Evolutionary conservation across 2,888 invertebrate genomes (phyloP).

Genomic region (Watsonalla cultraria): DNA sequence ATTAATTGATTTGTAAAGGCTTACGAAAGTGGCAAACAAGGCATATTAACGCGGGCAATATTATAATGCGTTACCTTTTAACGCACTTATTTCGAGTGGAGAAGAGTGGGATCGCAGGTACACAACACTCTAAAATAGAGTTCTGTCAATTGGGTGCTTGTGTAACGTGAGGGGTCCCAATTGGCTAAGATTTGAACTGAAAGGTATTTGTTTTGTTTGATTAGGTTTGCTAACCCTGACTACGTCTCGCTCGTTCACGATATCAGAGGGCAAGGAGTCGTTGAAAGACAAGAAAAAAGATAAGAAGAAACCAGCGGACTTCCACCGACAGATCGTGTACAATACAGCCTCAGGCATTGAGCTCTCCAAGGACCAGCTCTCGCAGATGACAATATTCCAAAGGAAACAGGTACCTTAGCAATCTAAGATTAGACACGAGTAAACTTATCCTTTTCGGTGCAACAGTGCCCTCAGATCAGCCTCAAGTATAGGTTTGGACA

Average conservation of each 20-base stretch:
- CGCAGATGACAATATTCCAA: constrained; percentile 86
- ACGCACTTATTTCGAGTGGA: no score
- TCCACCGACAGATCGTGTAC: constrained; percentile 72
- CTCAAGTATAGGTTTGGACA: neutral
- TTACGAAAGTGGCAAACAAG: neutral
- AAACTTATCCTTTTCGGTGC: no score
- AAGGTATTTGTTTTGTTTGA: neutral
- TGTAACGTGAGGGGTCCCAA: no score
- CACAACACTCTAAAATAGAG: no score
- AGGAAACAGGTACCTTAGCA: constrained; percentile 80
- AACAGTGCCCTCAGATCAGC: neutral
- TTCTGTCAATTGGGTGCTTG: no score
- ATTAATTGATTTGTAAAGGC: neutral
- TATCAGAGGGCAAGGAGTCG: constrained; percentile 54
- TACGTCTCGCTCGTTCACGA: constrained; percentile 64
- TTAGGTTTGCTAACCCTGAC: constrained; percentile 54
- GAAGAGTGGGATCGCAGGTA: no score
- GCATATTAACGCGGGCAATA: no score
- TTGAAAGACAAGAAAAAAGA: constrained; percentile 47
- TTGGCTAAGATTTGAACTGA: no score
- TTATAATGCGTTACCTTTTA: no score
- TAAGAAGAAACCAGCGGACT: constrained; percentile 50
- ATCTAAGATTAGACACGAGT: no score
- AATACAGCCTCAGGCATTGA: constrained; percentile 79
- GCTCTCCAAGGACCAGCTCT: constrained; percentile 81